These are phyloP conservation scores for Akabosia matsudoensis DNA, from an alignment of 1,140 invertebrate genomes.

Conservation along the genomic window DNA sequence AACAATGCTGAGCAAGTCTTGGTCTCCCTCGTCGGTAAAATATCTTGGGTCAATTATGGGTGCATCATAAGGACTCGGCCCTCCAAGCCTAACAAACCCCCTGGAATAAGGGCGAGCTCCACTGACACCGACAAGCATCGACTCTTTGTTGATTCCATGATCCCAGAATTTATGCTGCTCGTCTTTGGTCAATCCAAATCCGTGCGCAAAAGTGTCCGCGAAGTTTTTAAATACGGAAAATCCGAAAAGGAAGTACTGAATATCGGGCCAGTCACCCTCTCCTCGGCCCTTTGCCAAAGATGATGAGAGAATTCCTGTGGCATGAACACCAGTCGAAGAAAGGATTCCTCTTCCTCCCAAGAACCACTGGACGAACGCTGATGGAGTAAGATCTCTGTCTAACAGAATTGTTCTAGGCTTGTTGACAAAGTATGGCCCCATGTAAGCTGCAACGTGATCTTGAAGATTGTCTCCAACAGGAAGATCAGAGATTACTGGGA, in stretches of 20 bases:
- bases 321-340: not conserved
- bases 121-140: not conserved
- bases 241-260: slow-evolving; percentile 11
- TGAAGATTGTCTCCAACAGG: slow-evolving; percentile 49
- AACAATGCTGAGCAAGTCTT: not conserved
- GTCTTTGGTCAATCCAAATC: not conserved
- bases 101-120: slow-evolving; percentile 12
- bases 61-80: not conserved
- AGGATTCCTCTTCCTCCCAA: not conserved
- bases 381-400: slow-evolving; percentile 35
- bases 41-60: slow-evolving; percentile 7
- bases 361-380: slow-evolving; percentile 24
- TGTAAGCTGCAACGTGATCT: slow-evolving; percentile 49
- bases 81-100: not conserved
- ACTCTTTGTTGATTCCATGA: not conserved
- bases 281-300: slow-evolving; percentile 5
- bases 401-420: slow-evolving; percentile 23
- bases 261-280: slow-evolving; percentile 13
- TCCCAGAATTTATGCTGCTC: slow-evolving; percentile 3
- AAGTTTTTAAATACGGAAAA: slow-evolving; percentile 10
- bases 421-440: slow-evolving; percentile 39
- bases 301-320: slow-evolving; percentile 4
- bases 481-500: slow-evolving; percentile 36
- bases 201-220: not conserved
- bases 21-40: not conserved